Conservation (phyloP, 2,888 invertebrate genomes). For the Tenthredo distinguenda region DNA sequence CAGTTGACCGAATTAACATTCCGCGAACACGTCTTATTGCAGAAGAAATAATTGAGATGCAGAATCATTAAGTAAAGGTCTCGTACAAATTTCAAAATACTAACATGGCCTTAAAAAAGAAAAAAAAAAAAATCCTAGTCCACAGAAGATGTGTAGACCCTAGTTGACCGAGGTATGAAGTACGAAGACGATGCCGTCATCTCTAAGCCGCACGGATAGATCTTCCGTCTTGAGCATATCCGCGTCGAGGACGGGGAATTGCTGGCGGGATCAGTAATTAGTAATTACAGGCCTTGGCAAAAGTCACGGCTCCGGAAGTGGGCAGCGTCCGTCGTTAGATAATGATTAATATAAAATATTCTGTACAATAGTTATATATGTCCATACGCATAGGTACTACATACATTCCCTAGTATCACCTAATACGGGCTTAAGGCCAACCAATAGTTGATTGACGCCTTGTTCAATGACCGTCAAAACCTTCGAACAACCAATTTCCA, state of each 20-base stretch:
- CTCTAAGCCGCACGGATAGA: constrained; percentile 38
- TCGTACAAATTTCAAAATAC: neutral
- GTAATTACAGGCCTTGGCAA: constrained; percentile 66
- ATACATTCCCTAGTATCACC: constrained; percentile 54
- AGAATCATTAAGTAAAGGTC: neutral
- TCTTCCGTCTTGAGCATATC: constrained; percentile 48
- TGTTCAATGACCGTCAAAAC: constrained; percentile 46
- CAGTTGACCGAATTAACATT: constrained; percentile 8
- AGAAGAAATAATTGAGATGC: neutral
- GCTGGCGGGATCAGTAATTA: constrained; percentile 59
- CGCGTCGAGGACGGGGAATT: constrained; percentile 48
- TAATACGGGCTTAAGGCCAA: constrained; percentile 61
- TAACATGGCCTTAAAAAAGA: neutral
- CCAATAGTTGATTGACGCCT: constrained; percentile 63
- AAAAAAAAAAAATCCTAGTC: neutral
- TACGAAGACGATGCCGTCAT: constrained; percentile 47
- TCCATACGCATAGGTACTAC: neutral
- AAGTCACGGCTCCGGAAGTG: constrained; percentile 70
- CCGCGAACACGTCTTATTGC: neutral
- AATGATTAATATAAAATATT: constrained; percentile 49
- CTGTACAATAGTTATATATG: neutral
- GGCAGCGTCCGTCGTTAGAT: constrained; percentile 54
- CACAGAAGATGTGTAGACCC: constrained; percentile 23
- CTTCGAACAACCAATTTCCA: constrained; percentile 25
- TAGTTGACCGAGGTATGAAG: constrained; percentile 32